Evolutionary conservation across 2,113 vertebrate genomes (phyloP), one percentile per base, ranked within the genome.

Genomic region (Sterna hirundo): DNA sequence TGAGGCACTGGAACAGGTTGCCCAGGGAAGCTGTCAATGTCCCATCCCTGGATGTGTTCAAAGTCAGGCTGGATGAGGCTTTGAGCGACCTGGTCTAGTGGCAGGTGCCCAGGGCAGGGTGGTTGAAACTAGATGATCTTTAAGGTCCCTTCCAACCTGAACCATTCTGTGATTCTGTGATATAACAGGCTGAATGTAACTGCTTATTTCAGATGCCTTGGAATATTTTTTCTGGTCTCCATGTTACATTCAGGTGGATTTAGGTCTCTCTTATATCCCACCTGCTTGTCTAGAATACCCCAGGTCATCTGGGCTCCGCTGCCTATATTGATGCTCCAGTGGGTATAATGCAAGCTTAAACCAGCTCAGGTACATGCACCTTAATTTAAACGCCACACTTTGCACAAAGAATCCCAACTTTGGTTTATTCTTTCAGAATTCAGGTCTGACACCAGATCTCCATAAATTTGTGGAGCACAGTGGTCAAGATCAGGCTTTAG

Each of bases 231-330:
- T 34, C 25, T 62, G 29, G 19, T 10, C 22, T 58, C 9, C 14
- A 3, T 19, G 3, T 29, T 40, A 9, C 2, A 6, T 58, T 69
- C 30, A 42, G 68, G 19, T 15, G 10, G 19, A 58, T 34, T 54
- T 68, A 1, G 1, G 6, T 42, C 11, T 79, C 71, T 7, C 2
- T 20, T 17, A 4, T 15, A 2, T 22, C 36, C 10, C 25, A 55
- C 6, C 16, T 75, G 17, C 18, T 61, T 46, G 7, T 30, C 29
- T 15, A 16, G 15, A 75, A 55, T 22, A 8, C 8, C 13, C 10
- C 29, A 34, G 23, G 21, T 44, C 27, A 25, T 49, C 16, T 8
- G 20, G 15, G 23, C 9, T 66, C 51, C 23, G 21, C 20, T 55
- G 75, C 16, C 34, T 46, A 2, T 61, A 15, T 40, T 68, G 52